These are phyloP conservation scores for Cosmia trapezina DNA, from an alignment of 2,888 invertebrate species.

Conservation along the genomic window DNA sequence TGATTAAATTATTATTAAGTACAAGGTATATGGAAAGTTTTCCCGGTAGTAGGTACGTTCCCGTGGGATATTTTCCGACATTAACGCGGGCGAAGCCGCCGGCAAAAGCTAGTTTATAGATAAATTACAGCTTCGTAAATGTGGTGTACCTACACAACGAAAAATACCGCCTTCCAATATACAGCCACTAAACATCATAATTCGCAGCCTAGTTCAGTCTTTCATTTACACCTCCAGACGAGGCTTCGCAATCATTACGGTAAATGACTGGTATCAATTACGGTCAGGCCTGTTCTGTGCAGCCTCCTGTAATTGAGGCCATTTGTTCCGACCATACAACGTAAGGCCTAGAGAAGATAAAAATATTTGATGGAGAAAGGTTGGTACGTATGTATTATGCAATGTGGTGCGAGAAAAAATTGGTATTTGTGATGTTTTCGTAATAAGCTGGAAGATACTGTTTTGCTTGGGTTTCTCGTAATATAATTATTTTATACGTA, in stretches of 20 bases:
- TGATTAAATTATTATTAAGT: too few species aligned
- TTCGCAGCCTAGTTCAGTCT: slow-evolving; percentile 23
- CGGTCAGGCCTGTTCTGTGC: slow-evolving; percentile 24
- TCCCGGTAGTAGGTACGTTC: too few species aligned
- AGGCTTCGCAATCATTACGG: slow-evolving; percentile 45
- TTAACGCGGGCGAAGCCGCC: too few species aligned
- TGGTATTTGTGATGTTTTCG: not conserved
- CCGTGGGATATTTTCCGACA: too few species aligned
- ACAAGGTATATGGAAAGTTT: too few species aligned
- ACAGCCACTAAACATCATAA: slow-evolving; percentile 25
- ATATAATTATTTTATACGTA: not conserved
- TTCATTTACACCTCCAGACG: slow-evolving; percentile 54
- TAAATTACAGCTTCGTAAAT: too few species aligned
- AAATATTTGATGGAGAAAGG: slow-evolving; percentile 14
- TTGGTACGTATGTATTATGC: not conserved
- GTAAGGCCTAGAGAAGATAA: slow-evolving; percentile 29
- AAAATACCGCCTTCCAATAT: not conserved
- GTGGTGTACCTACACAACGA: not conserved
- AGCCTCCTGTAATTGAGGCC: slow-evolving; percentile 46
- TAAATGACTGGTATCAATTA: slow-evolving; percentile 61
- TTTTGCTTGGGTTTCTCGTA: not conserved
- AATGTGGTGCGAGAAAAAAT: not conserved
- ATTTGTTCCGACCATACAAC: slow-evolving; percentile 47
- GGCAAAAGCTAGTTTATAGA: too few species aligned
- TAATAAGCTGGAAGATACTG: not conserved